Conservation (phyloP, 2,888 invertebrate genomes). For the Incurvaria masculella region DNA sequence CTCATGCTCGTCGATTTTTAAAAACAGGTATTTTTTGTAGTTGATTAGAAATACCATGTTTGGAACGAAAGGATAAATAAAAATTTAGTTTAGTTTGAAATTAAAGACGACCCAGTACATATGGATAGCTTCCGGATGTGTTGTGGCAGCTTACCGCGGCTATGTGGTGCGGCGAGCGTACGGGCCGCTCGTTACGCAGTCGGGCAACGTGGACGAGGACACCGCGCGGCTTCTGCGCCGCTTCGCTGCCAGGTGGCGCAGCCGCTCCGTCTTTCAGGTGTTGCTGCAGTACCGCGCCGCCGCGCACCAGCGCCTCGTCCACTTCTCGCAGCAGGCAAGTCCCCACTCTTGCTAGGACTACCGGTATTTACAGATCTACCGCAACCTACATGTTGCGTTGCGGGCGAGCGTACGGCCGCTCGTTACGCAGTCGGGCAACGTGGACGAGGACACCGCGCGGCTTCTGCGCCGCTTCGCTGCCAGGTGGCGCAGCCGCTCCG, state of each 20-base stretch:
- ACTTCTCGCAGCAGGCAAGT: conserved; percentile 90
- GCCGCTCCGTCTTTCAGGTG: conserved; percentile 78
- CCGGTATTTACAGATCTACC: too few species aligned
- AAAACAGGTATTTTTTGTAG: too few species aligned
- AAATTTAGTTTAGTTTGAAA: background rate
- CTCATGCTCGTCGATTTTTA: too few species aligned
- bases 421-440: too few species aligned
- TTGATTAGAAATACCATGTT: too few species aligned
- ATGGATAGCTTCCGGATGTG: too few species aligned
- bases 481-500: conserved; percentile 78
- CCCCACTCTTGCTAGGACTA: too few species aligned
- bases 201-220: conserved; percentile 63
- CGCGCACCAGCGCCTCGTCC: conserved; percentile 78
- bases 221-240: conserved; percentile 71
- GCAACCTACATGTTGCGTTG: too few species aligned
- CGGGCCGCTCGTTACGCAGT: conserved; percentile 58
- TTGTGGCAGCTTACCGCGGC: conserved; percentile 73
- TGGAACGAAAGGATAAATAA: conserved; percentile 5
- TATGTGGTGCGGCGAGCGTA: conserved; percentile 65
- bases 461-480: conserved; percentile 72
- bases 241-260: conserved; percentile 79
- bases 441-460: conserved; percentile 68
- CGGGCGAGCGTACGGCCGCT: too few species aligned
- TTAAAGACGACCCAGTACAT: too few species aligned
- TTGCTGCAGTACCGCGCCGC: conserved; percentile 78